Base-by-base conservation (phyloP, 2,113 vertebrate species). In the Genyomyrus donnyi region DNA sequence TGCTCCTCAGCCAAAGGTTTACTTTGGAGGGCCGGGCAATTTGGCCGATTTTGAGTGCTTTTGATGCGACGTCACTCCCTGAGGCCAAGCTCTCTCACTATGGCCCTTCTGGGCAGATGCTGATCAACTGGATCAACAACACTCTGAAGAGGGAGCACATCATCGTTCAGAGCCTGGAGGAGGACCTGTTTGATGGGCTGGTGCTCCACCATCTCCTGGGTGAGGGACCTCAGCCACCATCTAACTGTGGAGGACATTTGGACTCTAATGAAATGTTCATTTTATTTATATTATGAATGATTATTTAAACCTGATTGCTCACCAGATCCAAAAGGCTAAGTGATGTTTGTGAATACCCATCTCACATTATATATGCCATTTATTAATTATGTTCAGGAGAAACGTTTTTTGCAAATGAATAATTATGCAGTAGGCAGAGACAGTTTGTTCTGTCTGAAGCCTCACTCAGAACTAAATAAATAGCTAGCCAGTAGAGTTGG, bases 181-280 rank as follows among this genome's bases (percentile, higher is more conserved):
- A 99, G 90, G 98, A 99, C 93, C 90, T 99, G 21, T 99, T 93
- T 0, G 98, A 99, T 9, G 98, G 98, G 19, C 95, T 99, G 85
- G 95, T 99, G 17, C 95, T 99, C 91, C 97, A 99, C 93, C 98
- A 99, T 93, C 96, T 99, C 49, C 93, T 98, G 91, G 95, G 98
- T 99, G 96, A 90, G 87, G 42, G 48, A 90, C 85, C 21, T 62
- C 31, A 80, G 17, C 4, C 74, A 39, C 74, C 74, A 15, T 7
- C 70, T 39, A 42, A 27, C 62, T 80, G 35, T 42, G 74, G 70
- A 39, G 31, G 70, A 77, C 70, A 31, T 17, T 77, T 10, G 15
- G 9, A 13, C 35, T 17, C 13, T 2, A 35, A 31, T 74, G 31
- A 27, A 39, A 74, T n/a, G 24, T n/a, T 35, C 3, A 77, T 31